These are phyloP conservation scores for Saccostrea cuccullata DNA, from an alignment of 1,140 invertebrate genomes.

Conservation along the genomic window DNA sequence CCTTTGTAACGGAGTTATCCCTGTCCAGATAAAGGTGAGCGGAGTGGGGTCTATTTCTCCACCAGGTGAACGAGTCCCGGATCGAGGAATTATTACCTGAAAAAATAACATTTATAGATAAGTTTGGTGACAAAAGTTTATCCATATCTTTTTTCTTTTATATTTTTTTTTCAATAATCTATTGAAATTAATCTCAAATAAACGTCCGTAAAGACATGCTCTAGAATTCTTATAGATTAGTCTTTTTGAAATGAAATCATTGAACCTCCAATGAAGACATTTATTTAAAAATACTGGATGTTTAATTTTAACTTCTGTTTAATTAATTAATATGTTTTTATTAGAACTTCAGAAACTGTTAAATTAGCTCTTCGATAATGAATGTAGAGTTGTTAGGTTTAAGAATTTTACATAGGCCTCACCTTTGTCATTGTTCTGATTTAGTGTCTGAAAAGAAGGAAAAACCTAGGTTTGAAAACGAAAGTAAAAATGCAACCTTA, in stretches of 20 bases:
- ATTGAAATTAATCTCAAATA: background rate
- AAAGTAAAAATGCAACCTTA: background rate
- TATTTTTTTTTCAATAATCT: background rate
- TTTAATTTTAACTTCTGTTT: no score
- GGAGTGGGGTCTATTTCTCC: background rate
- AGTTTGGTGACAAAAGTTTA: no score
- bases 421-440: background rate
- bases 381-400: background rate
- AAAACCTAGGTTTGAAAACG: background rate
- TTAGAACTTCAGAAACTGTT: no score
- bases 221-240: no score
- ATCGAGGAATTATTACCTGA: background rate
- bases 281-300: no score
- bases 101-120: background rate
- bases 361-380: no score
- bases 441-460: background rate
- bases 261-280: no score
- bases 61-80: background rate
- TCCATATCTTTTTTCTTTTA: no score
- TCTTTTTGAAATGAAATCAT: no score
- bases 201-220: background rate
- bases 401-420: background rate
- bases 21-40: conserved; percentile 29
- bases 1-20: background rate
- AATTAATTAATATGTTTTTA: no score